phyloP scores from a whole-genome alignment of 2,888 invertebrate species.

The Polymixis flavicincta region DNA sequence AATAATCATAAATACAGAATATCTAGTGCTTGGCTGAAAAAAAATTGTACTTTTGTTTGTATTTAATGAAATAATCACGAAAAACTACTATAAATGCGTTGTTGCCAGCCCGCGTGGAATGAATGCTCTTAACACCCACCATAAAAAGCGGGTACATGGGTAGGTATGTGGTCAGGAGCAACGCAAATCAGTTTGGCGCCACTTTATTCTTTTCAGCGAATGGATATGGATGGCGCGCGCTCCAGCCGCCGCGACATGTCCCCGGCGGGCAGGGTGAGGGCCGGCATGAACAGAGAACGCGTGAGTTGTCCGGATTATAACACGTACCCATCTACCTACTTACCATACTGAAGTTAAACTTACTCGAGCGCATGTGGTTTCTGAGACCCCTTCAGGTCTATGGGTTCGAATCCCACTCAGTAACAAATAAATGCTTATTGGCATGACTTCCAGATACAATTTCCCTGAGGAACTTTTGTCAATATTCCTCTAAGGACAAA shows the following conservation, averaged over 20 bases:
- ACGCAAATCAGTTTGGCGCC: neutral
- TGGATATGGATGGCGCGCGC: constrained; percentile 92
- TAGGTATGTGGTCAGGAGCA: neutral
- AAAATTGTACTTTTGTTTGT: no score
- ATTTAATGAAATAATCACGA: no score
- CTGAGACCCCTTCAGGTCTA: constrained; percentile 6
- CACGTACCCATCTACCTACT: constrained; percentile 4
- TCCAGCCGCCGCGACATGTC: constrained; percentile 96
- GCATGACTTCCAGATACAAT: constrained; percentile 52
- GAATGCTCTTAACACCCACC: no score
- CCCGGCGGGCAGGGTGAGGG: constrained; percentile 93
- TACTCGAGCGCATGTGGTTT: constrained; percentile 20
- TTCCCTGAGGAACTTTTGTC: constrained; percentile 28
- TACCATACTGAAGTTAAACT: constrained; percentile 11
- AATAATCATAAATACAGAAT: no score
- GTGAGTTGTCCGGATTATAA: constrained; percentile 72
- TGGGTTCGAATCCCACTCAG: constrained; percentile 48
- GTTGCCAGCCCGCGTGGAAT: no score
- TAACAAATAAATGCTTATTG: constrained; percentile 32
- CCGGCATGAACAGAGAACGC: constrained; percentile 92
- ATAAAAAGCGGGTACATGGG: no score
- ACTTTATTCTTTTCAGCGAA: constrained; percentile 76
- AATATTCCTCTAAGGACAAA: constrained; percentile 36
- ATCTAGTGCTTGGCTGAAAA: no score
- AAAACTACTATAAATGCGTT: no score